Evolutionary conservation across 2,113 vertebrate genomes (phyloP), one percentile per base, ranked within the genome.

Genomic region (Mohoua ochrocephala): DNA sequence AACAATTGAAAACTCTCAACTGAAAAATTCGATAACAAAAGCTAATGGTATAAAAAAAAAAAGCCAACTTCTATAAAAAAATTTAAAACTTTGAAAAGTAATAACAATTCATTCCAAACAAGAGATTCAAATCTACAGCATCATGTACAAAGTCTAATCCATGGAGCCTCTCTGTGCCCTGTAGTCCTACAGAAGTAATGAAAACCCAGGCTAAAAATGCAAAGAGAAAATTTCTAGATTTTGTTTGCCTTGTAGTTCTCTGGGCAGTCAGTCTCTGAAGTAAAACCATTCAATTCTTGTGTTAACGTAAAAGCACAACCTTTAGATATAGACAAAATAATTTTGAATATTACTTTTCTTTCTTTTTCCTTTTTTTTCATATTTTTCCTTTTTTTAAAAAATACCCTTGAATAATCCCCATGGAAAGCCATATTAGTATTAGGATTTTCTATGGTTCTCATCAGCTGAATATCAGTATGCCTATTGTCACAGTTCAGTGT

Each of bases 381-480:
- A 8, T 8, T 13, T 23, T 14, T 4, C 35, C 6, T 23, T 60
- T 81, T 44, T 42, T 73, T 37, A n/a, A n/a, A n/a, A 7, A 11
- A 64, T 79, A 35, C 3, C 11, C 13, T 54, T 85, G 49, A 94
- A 84, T 87, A 79, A 91, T 61, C 37, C 52, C 33, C n/a, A n/a
- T 31, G 37, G 61, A 95, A 82, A 84, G 14, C 7, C 26, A 26
- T 50, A 41, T 87, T 69, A 78, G 2, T 45, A 57, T 59, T 61
- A 87, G 31, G 8, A 75, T 77, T 95, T 93, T 84, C 21, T 84
- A 45, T 88, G 70, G 45, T 63, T 85, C 41, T 96, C 73, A 65
- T 95, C 94, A 93, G 42, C 42, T 87, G 65, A 76, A 73, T 89
- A 85, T 89, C 78, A 85, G 89, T 24, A 76, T 84, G 35, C n/a